phyloP scores from a whole-genome alignment of 1,140 invertebrate species.

The Meloidogyne floridensis region DNA sequence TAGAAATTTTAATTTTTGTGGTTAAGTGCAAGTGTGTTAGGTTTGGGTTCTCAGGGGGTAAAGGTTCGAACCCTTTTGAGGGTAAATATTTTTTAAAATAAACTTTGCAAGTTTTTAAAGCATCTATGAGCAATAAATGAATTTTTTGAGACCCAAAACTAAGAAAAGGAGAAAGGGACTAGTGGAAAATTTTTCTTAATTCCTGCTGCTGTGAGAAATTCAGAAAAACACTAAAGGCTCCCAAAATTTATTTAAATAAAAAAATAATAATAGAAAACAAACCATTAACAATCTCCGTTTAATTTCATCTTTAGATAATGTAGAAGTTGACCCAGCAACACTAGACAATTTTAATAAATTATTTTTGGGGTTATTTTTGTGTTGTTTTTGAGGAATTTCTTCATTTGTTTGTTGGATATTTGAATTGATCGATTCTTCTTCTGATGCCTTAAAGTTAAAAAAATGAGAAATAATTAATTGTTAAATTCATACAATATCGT shows the following conservation, averaged over 20 bases:
- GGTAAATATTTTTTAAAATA: too few species aligned
- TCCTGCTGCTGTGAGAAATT: too few species aligned
- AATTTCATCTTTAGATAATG: conserved; percentile 80
- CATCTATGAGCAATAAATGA: conserved; percentile 75
- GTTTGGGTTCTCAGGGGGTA: too few species aligned
- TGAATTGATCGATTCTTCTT: conserved; percentile 49
- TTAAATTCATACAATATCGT: not conserved
- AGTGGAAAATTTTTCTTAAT: too few species aligned
- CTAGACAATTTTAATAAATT: conserved; percentile 40
- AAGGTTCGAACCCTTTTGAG: too few species aligned
- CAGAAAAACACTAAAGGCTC: conserved; percentile 68
- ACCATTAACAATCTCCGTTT: conserved; percentile 77
- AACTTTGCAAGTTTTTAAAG: conserved; percentile 57
- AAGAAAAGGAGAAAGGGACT: too few species aligned
- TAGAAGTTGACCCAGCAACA: conserved; percentile 75
- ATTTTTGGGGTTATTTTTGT: conserved; percentile 19
- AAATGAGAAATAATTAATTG: not conserved
- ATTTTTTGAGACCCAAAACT: too few species aligned
- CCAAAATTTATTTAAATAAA: not conserved
- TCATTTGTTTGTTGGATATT: conserved; percentile 40
- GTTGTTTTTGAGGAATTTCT: conserved; percentile 40
- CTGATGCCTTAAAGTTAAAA: conserved; percentile 40
- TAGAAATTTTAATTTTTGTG: conserved; percentile 74
- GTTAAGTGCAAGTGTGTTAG: too few species aligned
- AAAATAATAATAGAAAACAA: not conserved